These are phyloP conservation scores for Drosophila mettleri DNA, from an alignment of 2,888 invertebrate species.

Conservation along the genomic window DNA sequence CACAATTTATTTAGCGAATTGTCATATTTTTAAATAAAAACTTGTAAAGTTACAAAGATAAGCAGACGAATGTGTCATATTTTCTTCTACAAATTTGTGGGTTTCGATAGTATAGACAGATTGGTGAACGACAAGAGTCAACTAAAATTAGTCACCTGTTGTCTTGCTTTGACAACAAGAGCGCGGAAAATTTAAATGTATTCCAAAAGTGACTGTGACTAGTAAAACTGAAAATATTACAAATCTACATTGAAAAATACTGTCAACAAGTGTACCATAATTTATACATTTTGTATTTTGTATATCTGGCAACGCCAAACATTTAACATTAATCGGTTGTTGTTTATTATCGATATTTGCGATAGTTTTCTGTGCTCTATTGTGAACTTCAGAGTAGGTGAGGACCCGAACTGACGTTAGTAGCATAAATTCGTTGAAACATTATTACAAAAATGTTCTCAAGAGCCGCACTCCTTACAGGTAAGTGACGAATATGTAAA, in stretches of 20 bases:
- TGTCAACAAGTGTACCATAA: not conserved
- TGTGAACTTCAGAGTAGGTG: conserved; percentile 50
- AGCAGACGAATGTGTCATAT: conserved; percentile 1
- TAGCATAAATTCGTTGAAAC: conserved; percentile 72
- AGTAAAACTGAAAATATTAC: not conserved
- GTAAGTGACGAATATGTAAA: conserved; percentile 84
- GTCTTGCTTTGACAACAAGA: not conserved
- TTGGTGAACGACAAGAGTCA: not conserved
- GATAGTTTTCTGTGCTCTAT: conserved; percentile 33
- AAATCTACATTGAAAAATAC: not conserved
- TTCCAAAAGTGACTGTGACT: too few species aligned
- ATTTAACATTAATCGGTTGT: conserved; percentile 27
- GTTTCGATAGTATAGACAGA: not conserved
- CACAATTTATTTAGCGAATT: conserved; percentile 79
- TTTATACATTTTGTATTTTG: not conserved
- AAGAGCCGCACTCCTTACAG: conserved; percentile 89
- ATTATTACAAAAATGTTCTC: conserved; percentile 88
- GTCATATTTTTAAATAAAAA: conserved; percentile 75
- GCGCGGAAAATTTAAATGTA: conserved; percentile 1
- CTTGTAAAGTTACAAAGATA: conserved; percentile 70
- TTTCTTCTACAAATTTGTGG: not conserved
- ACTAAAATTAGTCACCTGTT: conserved; percentile 8
- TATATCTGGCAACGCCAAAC: conserved; percentile 28
- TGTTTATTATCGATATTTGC: conserved; percentile 18
- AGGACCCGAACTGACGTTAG: conserved; percentile 61